A percentile compares a stretch with the other conserved stretches of the same genome.
Evolutionary conservation across 2,113 vertebrate species (phyloP).

Genomic region (Spermophilus dauricus): DNA sequence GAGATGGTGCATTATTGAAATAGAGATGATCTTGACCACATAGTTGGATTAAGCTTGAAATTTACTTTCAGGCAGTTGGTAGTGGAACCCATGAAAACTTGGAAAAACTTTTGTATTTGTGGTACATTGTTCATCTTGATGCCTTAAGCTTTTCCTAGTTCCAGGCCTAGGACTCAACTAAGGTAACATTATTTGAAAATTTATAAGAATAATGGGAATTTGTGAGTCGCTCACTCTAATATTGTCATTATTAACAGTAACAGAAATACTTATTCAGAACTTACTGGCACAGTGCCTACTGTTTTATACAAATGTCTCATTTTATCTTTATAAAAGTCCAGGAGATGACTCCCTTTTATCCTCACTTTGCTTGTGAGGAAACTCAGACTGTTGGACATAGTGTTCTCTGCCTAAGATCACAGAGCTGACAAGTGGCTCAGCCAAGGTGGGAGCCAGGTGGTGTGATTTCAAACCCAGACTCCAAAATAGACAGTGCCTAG

Average conservation of each 20-base stretch:
- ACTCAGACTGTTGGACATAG: background rate
- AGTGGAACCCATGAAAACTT: background rate
- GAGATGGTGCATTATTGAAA: background rate
- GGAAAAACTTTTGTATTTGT: background rate
- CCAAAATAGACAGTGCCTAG: background rate
- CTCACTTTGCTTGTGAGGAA: background rate
- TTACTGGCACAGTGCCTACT: background rate
- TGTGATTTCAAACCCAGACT: background rate
- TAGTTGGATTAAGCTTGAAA: slow-evolving; percentile 22
- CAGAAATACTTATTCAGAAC: slow-evolving; percentile 7
- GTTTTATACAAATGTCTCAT: background rate
- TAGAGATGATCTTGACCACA: background rate
- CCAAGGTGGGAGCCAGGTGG: background rate
- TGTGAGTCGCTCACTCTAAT: background rate
- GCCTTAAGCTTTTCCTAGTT: background rate
- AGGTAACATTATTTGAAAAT: background rate
- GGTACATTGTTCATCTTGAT: background rate
- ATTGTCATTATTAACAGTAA: background rate
- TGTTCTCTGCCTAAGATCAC: background rate
- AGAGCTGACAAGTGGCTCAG: background rate
- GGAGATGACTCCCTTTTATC: background rate
- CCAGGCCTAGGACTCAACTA: background rate
- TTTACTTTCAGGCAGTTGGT: slow-evolving; percentile 10
- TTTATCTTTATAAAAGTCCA: slow-evolving; percentile 1
- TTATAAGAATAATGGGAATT: background rate